Evolutionary conservation across 2,888 invertebrate genomes (phyloP).

Genomic region (Amphiduros pacificus): DNA sequence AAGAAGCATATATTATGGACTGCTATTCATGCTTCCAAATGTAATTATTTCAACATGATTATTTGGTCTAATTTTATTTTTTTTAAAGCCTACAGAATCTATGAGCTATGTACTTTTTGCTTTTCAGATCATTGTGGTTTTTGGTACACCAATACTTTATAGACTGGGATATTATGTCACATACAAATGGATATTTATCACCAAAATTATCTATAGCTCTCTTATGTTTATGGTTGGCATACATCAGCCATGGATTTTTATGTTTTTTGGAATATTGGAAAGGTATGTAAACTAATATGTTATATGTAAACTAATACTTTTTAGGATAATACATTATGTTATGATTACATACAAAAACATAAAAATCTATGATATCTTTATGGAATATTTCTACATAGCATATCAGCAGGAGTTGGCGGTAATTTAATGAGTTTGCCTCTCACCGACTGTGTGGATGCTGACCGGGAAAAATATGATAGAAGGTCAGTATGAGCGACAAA

Average conservation of each 20-base stretch:
- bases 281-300: conserved; percentile 5
- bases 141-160: not conserved
- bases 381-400: no score
- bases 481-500: conserved; percentile 41
- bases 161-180: not conserved
- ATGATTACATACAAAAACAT: no score
- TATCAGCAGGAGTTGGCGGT: not conserved
- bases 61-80: not conserved
- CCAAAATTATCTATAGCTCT: conserved; percentile 1
- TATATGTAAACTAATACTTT: no score
- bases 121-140: not conserved
- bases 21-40: conserved; percentile 32
- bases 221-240: conserved; percentile 3
- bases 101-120: not conserved
- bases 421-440: conserved; percentile 38
- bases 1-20: conserved; percentile 45
- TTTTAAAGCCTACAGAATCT: not conserved
- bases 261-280: conserved; percentile 7
- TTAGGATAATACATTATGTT: no score
- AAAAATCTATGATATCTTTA: no score
- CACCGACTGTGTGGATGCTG: conserved; percentile 52
- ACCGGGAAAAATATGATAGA: conserved; percentile 40
- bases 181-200: conserved; percentile 8
- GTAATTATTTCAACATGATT: conserved; percentile 30
- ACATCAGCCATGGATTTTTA: not conserved